phyloP scores from a whole-genome alignment of 2,113 vertebrate species.

The Gyps fulvus region DNA sequence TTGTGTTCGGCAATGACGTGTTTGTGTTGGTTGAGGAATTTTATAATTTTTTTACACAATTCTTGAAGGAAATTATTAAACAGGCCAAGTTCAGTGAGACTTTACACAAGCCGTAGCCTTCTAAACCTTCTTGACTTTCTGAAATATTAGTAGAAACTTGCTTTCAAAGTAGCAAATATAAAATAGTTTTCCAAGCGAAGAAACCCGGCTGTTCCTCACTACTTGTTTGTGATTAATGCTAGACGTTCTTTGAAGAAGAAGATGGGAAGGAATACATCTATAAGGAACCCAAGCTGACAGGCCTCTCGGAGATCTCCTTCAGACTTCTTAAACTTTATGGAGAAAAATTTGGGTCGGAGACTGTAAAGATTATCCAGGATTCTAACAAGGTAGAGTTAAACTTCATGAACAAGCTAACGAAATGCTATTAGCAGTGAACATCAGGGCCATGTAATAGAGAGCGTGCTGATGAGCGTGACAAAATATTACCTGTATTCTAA shows the following conservation, averaged over 20 bases:
- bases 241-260: slow-evolving; percentile 97
- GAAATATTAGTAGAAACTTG: background rate
- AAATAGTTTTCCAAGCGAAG: background rate
- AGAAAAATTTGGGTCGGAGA: slow-evolving; percentile 93
- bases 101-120: background rate
- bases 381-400: slow-evolving; percentile 87
- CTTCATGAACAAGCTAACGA: background rate
- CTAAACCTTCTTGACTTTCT: background rate
- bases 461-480: background rate
- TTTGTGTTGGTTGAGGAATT: background rate
- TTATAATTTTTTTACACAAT: background rate
- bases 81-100: background rate
- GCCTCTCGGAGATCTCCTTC: slow-evolving; percentile 93
- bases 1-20: background rate
- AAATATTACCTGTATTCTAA: background rate
- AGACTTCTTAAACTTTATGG: slow-evolving; percentile 90
- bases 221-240: background rate
- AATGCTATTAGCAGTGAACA: background rate
- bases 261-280: slow-evolving; percentile 98
- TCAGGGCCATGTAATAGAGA: background rate
- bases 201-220: background rate
- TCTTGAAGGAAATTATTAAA: background rate
- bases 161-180: background rate
- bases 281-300: slow-evolving; percentile 95
- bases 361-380: slow-evolving; percentile 94